Percentiles rank a stretch among this genome's conserved stretches.
These are phyloP conservation scores for Alloplasta piceator DNA, from an alignment of 2,888 invertebrate species.

Conservation along the genomic window DNA sequence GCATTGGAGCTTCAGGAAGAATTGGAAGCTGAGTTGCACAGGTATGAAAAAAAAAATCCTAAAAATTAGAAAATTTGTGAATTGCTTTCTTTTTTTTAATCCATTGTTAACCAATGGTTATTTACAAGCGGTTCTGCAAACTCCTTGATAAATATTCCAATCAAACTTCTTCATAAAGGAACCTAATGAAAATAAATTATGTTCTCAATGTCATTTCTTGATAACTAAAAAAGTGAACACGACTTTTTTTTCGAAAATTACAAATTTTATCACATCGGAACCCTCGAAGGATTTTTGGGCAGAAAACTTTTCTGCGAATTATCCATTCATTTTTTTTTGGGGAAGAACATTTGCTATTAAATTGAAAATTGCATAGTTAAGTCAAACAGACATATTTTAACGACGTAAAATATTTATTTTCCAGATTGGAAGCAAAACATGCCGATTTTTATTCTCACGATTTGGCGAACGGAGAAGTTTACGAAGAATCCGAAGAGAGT, in stretches of 20 bases:
- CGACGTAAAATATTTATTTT: conserved; percentile 11
- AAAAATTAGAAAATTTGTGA: too few species aligned
- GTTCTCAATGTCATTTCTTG: too few species aligned
- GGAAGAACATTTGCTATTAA: too few species aligned
- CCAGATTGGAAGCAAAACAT: conserved; percentile 73
- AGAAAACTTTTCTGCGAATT: not conserved
- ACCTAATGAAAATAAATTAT: too few species aligned
- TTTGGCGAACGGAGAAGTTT: conserved; percentile 68
- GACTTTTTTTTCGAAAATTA: too few species aligned
- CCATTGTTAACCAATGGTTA: too few species aligned
- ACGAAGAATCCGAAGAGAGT: conserved; percentile 70
- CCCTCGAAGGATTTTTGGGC: not conserved
- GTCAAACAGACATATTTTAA: not conserved
- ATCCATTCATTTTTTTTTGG: not conserved
- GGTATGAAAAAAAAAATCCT: conserved; percentile 68
- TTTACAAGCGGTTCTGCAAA: too few species aligned
- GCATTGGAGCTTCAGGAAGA: conserved; percentile 87
- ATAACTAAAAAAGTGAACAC: too few species aligned
- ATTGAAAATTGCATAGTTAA: not conserved
- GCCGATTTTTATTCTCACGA: conserved; percentile 72
- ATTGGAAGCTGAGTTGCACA: conserved; percentile 83
- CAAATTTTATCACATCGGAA: too few species aligned
- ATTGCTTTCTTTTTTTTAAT: too few species aligned
- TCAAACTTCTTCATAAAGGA: too few species aligned
- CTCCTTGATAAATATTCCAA: too few species aligned